Evolutionary conservation across 2,113 vertebrate genomes (phyloP).

Genomic region (Ophthalmolycus amberensis): DNA sequence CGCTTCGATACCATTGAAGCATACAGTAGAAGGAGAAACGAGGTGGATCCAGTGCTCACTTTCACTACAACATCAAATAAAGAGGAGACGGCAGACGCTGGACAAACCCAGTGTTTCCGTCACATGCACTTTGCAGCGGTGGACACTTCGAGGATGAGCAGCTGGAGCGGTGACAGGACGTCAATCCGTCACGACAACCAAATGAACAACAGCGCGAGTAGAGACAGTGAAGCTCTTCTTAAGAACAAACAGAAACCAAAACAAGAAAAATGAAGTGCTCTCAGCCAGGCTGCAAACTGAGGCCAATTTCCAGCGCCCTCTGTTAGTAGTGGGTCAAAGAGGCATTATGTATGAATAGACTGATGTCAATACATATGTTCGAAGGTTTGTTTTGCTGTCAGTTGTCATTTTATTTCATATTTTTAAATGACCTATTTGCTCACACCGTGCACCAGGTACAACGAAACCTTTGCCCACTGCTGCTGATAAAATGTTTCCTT

Average conservation of each 20-base stretch:
- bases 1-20: neutral
- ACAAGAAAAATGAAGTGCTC: no score
- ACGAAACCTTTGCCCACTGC: neutral
- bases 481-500: neutral
- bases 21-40: neutral
- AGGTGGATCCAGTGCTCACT: neutral
- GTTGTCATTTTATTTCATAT: neutral
- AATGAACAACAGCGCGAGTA: no score
- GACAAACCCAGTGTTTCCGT: no score
- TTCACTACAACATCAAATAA: neutral
- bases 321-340: neutral
- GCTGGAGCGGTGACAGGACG: no score
- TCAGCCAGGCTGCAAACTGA: neutral
- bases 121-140: no score
- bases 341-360: neutral
- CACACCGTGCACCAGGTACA: neutral
- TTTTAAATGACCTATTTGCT: neutral
- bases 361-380: neutral
- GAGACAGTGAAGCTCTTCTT: no score
- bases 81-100: neutral
- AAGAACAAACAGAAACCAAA: no score
- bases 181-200: no score
- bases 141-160: no score
- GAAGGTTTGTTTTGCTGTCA: neutral
- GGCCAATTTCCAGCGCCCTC: neutral